Conservation (phyloP, 1,140 invertebrate species). For the Sminthurinus signatus region DNA sequence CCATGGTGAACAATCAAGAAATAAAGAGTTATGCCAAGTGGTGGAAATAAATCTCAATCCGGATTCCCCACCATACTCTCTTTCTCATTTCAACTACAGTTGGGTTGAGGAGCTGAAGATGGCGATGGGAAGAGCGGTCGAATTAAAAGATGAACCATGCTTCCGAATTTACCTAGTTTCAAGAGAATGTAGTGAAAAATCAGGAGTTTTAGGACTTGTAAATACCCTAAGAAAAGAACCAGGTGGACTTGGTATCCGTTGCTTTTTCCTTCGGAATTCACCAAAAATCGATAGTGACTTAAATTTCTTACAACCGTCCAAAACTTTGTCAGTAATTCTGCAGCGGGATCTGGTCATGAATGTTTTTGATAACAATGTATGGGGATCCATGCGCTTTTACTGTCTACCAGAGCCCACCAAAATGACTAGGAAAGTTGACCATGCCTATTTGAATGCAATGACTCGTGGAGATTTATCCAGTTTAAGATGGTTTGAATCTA, state of each 20-base stretch:
- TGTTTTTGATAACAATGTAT: constrained; percentile 12
- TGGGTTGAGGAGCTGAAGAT: neutral
- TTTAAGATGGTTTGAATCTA: constrained; percentile 87
- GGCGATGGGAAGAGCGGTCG: constrained; percentile 71
- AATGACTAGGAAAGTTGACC: no score
- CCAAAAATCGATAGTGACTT: neutral
- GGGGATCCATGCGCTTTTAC: constrained; percentile 25
- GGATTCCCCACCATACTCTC: neutral
- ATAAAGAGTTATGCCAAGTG: neutral
- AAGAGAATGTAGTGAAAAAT: constrained; percentile 57
- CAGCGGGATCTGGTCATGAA: constrained; percentile 34
- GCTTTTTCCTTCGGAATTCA: constrained; percentile 22
- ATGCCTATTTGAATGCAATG: constrained; percentile 88
- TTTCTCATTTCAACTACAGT: neutral
- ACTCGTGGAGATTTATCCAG: constrained; percentile 85
- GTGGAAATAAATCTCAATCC: neutral
- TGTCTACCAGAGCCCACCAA: constrained; percentile 47
- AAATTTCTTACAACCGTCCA: neutral
- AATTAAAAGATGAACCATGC: constrained; percentile 57
- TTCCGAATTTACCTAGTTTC: constrained; percentile 61
- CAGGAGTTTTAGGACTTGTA: constrained; percentile 76
- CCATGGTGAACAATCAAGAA: neutral
- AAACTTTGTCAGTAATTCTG: neutral
- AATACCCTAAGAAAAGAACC: constrained; percentile 81
- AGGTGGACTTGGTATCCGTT: constrained; percentile 66